Evolutionary conservation across 2,888 invertebrate species (phyloP).

Genomic region (Lasioglossum zephyrum): DNA sequence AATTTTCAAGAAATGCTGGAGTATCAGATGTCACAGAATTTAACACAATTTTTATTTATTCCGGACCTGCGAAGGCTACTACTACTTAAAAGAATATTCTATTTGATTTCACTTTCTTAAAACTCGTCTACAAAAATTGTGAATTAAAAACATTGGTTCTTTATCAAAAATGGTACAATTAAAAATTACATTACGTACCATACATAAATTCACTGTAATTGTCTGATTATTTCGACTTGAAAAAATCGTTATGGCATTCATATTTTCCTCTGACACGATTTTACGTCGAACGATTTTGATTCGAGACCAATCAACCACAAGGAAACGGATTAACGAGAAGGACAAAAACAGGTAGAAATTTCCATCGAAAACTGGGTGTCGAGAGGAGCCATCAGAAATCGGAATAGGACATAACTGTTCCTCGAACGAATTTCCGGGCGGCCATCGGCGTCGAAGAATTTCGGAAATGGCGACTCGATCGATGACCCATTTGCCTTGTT

Average conservation of each 20-base stretch:
- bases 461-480: conserved; percentile 22
- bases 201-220: not conserved
- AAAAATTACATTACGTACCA: too few relatives aligned
- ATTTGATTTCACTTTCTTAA: too few relatives aligned
- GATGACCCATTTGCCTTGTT: conserved; percentile 23
- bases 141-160: not conserved
- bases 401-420: conserved; percentile 11
- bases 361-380: not conserved
- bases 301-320: not conserved
- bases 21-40: too few relatives aligned
- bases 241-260: not conserved
- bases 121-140: too few relatives aligned
- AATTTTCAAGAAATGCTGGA: too few relatives aligned
- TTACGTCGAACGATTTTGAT: not conserved
- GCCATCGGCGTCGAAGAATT: not conserved
- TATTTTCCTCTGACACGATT: not conserved
- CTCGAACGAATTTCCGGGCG: conserved; percentile 6
- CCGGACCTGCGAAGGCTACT: too few relatives aligned
- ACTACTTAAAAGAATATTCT: too few relatives aligned
- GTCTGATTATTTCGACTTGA: not conserved
- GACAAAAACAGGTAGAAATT: not conserved
- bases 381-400: not conserved
- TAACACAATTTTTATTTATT: too few relatives aligned
- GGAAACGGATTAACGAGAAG: not conserved
- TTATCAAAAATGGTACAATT: too few relatives aligned